These are phyloP conservation scores for Anthophora plumipes DNA, from an alignment of 2,888 invertebrate species.

Conservation along the genomic window DNA sequence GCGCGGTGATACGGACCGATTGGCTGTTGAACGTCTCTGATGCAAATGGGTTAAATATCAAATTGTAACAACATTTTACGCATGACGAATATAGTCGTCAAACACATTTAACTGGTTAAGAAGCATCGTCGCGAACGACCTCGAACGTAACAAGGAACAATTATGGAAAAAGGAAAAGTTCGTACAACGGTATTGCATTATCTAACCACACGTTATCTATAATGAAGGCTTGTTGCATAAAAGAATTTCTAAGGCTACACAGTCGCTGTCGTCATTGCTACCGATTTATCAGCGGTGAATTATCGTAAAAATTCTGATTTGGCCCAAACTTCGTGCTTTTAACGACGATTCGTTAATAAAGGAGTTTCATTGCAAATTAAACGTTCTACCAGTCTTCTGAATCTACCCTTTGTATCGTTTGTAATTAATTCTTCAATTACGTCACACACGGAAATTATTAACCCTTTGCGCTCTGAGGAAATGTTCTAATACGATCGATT, in stretches of 20 bases:
- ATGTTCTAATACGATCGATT: too few relatives aligned
- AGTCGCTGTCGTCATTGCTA: conserved; percentile 35
- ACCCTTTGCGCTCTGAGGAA: too few relatives aligned
- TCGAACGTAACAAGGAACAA: neutral
- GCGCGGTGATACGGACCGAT: too few relatives aligned
- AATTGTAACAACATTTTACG: too few relatives aligned
- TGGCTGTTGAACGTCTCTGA: too few relatives aligned
- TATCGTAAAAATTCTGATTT: conserved; percentile 28
- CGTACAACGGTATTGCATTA: neutral
- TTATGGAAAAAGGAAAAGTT: neutral
- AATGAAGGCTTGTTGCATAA: conserved; percentile 41
- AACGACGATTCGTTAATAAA: neutral
- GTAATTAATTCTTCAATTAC: too few relatives aligned
- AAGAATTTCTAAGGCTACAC: conserved; percentile 58
- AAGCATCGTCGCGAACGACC: too few relatives aligned
- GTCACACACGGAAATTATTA: too few relatives aligned
- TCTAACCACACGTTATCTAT: conserved; percentile 25
- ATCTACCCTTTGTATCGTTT: too few relatives aligned
- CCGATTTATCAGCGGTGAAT: conserved; percentile 41
- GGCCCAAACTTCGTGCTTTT: neutral
- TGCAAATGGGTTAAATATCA: too few relatives aligned
- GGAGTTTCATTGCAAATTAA: neutral
- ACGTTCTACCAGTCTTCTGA: neutral
- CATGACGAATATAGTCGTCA: too few relatives aligned
- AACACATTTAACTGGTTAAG: too few relatives aligned